A percentile compares a stretch with the other conserved stretches of the same genome.
Conservation (phyloP, 2,797 vertebrate species). For the Babyrousa celebensis region DNA sequence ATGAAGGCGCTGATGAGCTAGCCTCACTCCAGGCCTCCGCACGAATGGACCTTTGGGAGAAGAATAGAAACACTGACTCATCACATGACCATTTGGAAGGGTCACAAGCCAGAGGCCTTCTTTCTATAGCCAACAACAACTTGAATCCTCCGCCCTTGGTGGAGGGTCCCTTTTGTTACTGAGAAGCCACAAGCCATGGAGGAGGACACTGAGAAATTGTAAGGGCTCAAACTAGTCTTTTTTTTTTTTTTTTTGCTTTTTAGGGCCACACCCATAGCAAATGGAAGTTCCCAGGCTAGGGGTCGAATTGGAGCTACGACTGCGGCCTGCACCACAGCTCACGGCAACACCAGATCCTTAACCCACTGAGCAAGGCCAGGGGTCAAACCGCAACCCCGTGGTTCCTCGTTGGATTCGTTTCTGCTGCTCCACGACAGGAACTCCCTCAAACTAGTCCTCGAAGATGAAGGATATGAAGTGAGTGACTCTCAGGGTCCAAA, state of each 20-base stretch:
- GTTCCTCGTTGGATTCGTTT: no score
- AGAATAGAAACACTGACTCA: constrained; percentile 76
- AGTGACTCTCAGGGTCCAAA: neutral
- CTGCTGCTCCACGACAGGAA: no score
- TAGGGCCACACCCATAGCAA: no score
- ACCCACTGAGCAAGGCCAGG: no score
- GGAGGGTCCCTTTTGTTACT: constrained; percentile 68
- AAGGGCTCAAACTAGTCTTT: neutral
- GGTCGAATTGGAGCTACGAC: no score
- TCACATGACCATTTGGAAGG: constrained; percentile 61
- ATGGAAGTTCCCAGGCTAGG: no score
- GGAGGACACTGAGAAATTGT: neutral
- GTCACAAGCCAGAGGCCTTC: constrained; percentile 58
- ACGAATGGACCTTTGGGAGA: constrained; percentile 59
- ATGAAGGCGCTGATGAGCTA: constrained; percentile 53
- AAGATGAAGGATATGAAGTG: neutral
- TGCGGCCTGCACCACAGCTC: no score
- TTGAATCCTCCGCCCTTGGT: neutral
- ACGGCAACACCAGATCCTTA: no score
- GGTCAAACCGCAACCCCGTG: no score
- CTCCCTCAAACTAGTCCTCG: neutral
- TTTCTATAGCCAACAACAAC: constrained; percentile 56
- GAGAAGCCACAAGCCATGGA: constrained; percentile 49
- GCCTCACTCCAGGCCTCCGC: constrained; percentile 69
- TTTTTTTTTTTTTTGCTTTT: no score